Percentiles rank a stretch among this genome's conserved stretches.
These are phyloP conservation scores for Glaucidium brasilianum DNA, from an alignment of 2,113 vertebrate genomes.

Conservation along the genomic window DNA sequence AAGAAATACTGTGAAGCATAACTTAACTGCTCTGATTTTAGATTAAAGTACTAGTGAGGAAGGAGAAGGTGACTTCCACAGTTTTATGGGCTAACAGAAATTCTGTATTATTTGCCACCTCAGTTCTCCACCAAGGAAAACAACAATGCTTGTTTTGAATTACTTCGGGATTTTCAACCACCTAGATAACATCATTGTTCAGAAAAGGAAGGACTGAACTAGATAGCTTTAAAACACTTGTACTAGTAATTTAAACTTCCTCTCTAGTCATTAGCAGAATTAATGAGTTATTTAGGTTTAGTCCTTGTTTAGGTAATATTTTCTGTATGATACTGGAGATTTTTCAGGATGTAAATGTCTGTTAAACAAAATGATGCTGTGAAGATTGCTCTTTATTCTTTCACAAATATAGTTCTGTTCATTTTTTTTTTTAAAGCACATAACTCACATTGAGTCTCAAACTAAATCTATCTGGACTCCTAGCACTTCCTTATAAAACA, in stretches of 20 bases:
- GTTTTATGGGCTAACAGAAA: neutral
- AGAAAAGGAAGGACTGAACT: constrained; percentile 37
- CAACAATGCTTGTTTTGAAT: constrained; percentile 57
- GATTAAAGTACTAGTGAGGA: neutral
- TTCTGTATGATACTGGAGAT: neutral
- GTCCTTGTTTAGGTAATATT: neutral
- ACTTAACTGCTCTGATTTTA: neutral
- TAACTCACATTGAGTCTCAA: neutral
- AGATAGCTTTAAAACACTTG: neutral
- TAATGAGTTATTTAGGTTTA: neutral
- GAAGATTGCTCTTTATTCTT: neutral
- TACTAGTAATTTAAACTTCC: neutral
- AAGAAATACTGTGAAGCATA: neutral
- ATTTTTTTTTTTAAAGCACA: neutral
- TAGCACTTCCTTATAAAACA: neutral
- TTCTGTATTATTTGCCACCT: neutral
- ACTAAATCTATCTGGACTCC: neutral
- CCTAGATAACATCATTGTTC: constrained; percentile 68
- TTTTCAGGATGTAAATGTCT: neutral
- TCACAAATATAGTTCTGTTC: neutral
- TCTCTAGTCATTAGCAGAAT: neutral
- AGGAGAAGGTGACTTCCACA: neutral
- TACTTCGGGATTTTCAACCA: constrained; percentile 74
- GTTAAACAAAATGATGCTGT: neutral
- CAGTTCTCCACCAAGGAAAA: constrained; percentile 71